A percentile compares a stretch with the other conserved stretches of the same genome.
Conservation (phyloP, 1,140 invertebrate species). For the Odontomachus brunneus region DNA sequence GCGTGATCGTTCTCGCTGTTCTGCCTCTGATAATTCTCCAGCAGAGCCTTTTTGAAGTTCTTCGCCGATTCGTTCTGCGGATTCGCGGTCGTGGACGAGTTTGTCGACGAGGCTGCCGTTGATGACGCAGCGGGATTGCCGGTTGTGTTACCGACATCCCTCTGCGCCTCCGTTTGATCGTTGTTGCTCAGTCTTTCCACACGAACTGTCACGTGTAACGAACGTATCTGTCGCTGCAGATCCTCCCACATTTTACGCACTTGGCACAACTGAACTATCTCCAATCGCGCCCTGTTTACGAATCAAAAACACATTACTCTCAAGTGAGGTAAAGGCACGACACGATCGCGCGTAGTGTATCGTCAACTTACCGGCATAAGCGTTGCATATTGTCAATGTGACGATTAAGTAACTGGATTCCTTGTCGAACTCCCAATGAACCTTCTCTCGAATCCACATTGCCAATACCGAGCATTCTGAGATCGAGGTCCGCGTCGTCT, state of each 20-base stretch:
- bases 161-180: constrained; percentile 23
- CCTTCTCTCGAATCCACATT: constrained; percentile 43
- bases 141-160: background rate
- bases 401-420: constrained; percentile 80
- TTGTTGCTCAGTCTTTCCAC: constrained; percentile 72
- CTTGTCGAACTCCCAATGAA: constrained; percentile 63
- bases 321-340: no score
- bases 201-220: constrained; percentile 84
- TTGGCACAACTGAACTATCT: constrained; percentile 86
- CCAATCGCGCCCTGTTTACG: constrained; percentile 77
- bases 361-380: constrained; percentile 79
- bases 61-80: constrained; percentile 67
- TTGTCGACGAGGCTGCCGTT: constrained; percentile 20
- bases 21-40: constrained; percentile 75
- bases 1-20: constrained; percentile 55
- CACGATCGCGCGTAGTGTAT: background rate
- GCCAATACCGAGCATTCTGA: background rate
- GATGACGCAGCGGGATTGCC: constrained; percentile 50
- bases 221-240: constrained; percentile 87
- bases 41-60: constrained; percentile 75
- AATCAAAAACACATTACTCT: constrained; percentile 11
- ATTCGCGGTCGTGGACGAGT: constrained; percentile 35
- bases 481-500: constrained; percentile 25
- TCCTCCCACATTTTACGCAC: constrained; percentile 88
- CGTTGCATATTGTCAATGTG: constrained; percentile 84